Evolutionary conservation across 2,888 invertebrate genomes (phyloP).

Genomic region (Papilio protenor): DNA sequence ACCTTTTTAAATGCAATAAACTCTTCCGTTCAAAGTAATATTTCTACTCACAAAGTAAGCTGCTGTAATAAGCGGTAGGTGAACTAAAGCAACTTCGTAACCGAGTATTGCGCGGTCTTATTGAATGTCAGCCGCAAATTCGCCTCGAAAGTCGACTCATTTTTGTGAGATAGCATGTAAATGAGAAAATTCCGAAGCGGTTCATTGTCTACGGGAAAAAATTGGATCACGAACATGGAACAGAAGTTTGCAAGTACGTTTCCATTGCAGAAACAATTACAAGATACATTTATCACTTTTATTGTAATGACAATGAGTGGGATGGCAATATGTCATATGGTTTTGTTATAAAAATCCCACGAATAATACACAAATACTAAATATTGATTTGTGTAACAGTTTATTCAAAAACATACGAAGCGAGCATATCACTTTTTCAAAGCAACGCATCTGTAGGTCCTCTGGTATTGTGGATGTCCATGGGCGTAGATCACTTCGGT

Average conservation of each 20-base stretch:
- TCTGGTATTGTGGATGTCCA: too few species aligned
- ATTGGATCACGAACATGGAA: background rate
- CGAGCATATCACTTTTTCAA: too few species aligned
- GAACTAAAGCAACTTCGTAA: background rate
- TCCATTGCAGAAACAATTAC: too few species aligned
- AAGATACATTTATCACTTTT: too few species aligned
- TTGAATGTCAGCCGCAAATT: conserved; percentile 6
- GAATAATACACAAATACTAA: too few species aligned
- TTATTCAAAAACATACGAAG: too few species aligned
- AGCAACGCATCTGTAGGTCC: too few species aligned
- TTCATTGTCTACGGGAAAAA: background rate
- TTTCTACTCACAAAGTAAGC: background rate
- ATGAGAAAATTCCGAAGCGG: conserved; percentile 6
- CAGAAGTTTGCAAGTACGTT: background rate
- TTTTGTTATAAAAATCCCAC: too few species aligned
- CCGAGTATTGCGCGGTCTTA: background rate
- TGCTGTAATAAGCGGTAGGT: background rate
- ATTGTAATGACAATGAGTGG: too few species aligned
- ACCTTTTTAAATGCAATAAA: background rate
- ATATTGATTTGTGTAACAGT: too few species aligned
- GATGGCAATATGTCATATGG: too few species aligned
- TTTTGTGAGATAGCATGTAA: background rate
- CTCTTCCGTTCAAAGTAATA: background rate
- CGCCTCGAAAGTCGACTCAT: background rate
- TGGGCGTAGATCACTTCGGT: too few species aligned